Evolutionary conservation across 2,797 vertebrate genomes (phyloP), one percentile per base, ranked within the genome.

Genomic region (Staurois parvus): DNA sequence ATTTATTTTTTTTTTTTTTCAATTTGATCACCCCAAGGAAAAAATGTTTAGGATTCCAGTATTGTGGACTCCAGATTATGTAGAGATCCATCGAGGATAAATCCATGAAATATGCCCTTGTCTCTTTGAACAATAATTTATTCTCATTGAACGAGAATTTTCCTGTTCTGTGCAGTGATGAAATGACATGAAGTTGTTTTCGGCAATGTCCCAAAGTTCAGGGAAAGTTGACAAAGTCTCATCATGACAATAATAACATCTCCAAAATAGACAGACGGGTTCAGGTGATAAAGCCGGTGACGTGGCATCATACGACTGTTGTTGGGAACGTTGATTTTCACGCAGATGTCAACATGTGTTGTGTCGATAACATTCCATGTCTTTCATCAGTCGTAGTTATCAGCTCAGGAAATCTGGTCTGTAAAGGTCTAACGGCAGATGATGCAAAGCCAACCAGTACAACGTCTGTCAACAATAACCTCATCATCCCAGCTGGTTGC

Each of bases 371-470:
- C 30, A 59, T 30, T 19, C 32, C n/a, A 19, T 34, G 32, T 85
- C 84, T 66, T 28, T 82, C 74, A 77, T 21, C 85, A 82, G 28
- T 0, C 26, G 29, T 28, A 10, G 28, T 28, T 72, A 86, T 86
- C 73, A 48, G 32, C 3, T 52, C 0, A 87, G 85, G 21, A 81
- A 90, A 89, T 85, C 83, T 89, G 91, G 89, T 81, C 87, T 80
- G 88, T 84, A 34, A 42, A 70, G 76, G 85, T 87, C 72, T 84
- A 52, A 40, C 62, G 88, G 85, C 87, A 92, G 59, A 64, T 89
- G 93, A 91, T 92, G 42, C 45, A 74, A 67, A 76, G 89, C 89
- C 93, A 89, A 73, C 8, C 90, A 85, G 88, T 74, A 84, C 82
- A 92, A 88, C 79, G 87, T 78, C 13, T 76, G 72, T 72, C 64